Percentiles rank a stretch among this genome's conserved stretches.
phyloP scores from a whole-genome alignment of 2,113 vertebrate genomes.

The Hemiprocne comata region DNA sequence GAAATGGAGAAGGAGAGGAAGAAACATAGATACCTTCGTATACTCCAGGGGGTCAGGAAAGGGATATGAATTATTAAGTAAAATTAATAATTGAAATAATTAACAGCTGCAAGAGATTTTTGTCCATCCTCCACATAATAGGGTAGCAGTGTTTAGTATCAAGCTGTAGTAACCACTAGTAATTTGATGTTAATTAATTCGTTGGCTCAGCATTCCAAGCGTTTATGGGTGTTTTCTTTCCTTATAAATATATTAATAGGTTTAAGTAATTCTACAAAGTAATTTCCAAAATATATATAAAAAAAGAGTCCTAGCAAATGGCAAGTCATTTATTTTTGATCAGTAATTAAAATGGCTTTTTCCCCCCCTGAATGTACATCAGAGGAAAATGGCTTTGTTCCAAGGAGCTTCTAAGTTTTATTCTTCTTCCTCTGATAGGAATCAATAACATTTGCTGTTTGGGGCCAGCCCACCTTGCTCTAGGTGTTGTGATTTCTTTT shows the following conservation, averaged over 20 bases:
- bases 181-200: constrained; percentile 74
- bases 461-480: background rate
- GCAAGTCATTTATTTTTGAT: constrained; percentile 46
- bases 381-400: constrained; percentile 22
- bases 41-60: constrained; percentile 35
- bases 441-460: background rate
- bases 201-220: constrained; percentile 36
- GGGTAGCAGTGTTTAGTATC: constrained; percentile 39
- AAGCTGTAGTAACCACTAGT: constrained; percentile 47
- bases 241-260: constrained; percentile 69
- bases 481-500: accelerated
- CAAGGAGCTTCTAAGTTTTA: background rate
- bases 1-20: constrained; percentile 8
- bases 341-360: constrained; percentile 57
- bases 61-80: constrained; percentile 71
- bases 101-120: constrained; percentile 63
- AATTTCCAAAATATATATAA: background rate
- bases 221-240: constrained; percentile 56
- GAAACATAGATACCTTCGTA: constrained; percentile 31
- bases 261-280: constrained; percentile 58
- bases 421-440: background rate
- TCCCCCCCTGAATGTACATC: background rate
- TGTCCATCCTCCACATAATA: constrained; percentile 52
- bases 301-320: background rate
- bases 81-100: constrained; percentile 75